These are phyloP conservation scores for Herpailurus yagouaroundi DNA, from an alignment of 2,113 vertebrate genomes.

Conservation along the genomic window DNA sequence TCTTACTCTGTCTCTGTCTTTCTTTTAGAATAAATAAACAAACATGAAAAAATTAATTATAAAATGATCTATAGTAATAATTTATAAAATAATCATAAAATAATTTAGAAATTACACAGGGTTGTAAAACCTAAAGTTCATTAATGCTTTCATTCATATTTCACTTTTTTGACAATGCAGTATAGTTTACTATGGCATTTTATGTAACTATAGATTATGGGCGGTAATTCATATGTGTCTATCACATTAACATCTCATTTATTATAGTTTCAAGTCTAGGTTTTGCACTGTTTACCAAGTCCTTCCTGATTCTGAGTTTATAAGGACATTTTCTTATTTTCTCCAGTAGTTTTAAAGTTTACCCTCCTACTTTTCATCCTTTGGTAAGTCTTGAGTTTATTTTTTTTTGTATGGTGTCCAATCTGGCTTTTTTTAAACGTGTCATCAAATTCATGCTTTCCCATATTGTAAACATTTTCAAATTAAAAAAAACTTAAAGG, in stretches of 20 bases:
- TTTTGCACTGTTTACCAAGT: not conserved
- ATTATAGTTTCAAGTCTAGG: not conserved
- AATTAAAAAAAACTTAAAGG: not conserved
- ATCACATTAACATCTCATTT: not conserved
- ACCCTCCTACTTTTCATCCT: not conserved
- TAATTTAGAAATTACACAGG: not conserved
- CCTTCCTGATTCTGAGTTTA: not conserved
- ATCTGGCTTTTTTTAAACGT: not conserved
- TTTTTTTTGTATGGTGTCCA: not conserved
- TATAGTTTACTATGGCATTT: not conserved
- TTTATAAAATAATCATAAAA: not conserved
- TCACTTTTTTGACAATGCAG: not conserved
- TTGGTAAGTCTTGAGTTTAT: not conserved
- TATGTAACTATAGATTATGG: not conserved
- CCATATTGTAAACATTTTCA: not conserved
- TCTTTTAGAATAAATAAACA: no score
- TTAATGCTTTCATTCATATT: not conserved
- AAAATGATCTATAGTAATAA: no score
- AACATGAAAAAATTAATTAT: no score
- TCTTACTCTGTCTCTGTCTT: no score
- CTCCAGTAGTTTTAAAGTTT: not conserved
- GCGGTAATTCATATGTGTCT: not conserved
- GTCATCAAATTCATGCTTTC: not conserved
- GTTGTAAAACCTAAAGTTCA: not conserved
- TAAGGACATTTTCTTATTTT: not conserved